These are phyloP conservation scores for Noctua fimbriata DNA, from an alignment of 2,888 invertebrate species.

Conservation along the genomic window DNA sequence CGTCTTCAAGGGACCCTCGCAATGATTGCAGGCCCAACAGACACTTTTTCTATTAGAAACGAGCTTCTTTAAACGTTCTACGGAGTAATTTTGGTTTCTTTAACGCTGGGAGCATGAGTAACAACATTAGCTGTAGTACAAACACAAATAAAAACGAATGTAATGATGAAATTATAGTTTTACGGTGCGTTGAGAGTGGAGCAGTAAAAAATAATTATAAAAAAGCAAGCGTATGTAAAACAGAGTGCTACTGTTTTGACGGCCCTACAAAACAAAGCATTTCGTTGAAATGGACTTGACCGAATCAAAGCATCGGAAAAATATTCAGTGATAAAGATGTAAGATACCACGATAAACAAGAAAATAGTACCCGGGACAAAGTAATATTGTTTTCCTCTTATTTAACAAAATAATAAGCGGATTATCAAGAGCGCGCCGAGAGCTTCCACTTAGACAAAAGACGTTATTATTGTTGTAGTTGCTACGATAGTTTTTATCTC, in stretches of 20 bases:
- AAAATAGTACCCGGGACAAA: neutral
- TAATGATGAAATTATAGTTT: conserved; percentile 57
- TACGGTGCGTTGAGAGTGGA: conserved; percentile 43
- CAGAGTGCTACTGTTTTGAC: conserved; percentile 62
- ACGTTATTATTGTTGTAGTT: conserved; percentile 42
- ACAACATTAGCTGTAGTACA: conserved; percentile 40
- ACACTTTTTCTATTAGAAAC: conserved; percentile 73
- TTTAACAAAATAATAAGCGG: conserved; percentile 52
- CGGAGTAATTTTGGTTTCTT: conserved; percentile 58
- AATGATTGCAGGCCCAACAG: conserved; percentile 67
- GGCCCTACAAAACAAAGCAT: conserved; percentile 29
- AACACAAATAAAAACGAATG: conserved; percentile 53
- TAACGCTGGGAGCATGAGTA: conserved; percentile 48
- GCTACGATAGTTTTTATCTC: conserved; percentile 52
- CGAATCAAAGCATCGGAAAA: conserved; percentile 10
- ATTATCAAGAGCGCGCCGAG: conserved; percentile 46
- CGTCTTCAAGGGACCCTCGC: conserved; percentile 68
- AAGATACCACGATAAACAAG: conserved; percentile 8
- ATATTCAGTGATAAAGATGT: neutral
- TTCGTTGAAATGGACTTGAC: conserved; percentile 29
- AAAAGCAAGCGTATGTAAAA: conserved; percentile 49
- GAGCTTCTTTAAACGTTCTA: conserved; percentile 54
- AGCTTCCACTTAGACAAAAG: conserved; percentile 46
- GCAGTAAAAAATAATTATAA: conserved; percentile 50
- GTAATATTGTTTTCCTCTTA: conserved; percentile 50